Percentiles rank a stretch among this genome's conserved stretches.
Evolutionary conservation across 2,113 vertebrate genomes (phyloP).

Genomic region (Rhizomys pruinosus): DNA sequence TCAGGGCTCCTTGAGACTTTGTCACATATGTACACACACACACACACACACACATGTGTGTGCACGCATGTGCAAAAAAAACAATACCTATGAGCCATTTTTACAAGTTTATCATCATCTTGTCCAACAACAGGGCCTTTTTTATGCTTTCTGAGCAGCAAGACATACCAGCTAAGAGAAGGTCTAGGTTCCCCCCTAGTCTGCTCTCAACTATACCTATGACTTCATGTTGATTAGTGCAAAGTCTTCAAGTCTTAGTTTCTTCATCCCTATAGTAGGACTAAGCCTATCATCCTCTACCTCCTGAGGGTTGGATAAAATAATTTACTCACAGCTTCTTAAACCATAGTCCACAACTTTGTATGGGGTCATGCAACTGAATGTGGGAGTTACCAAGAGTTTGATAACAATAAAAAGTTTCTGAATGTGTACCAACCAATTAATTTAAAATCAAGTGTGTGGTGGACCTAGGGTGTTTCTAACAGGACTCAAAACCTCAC

Average conservation of each 20-base stretch:
- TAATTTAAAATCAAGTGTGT: not conserved
- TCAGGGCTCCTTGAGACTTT: not conserved
- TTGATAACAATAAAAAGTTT: not conserved
- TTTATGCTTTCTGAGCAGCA: not conserved
- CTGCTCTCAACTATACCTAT: not conserved
- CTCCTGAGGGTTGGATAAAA: not conserved
- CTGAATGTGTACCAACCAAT: not conserved
- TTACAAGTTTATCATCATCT: not conserved
- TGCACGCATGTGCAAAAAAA: not conserved
- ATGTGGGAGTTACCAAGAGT: not conserved
- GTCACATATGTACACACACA: not conserved
- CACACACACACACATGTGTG: not conserved
- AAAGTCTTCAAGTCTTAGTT: not conserved
- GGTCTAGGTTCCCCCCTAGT: not conserved
- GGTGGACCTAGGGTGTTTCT: not conserved
- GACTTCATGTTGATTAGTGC: not conserved
- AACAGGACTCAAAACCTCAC: no score
- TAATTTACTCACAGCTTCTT: not conserved
- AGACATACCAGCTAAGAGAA: not conserved
- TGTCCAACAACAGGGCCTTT: accelerated
- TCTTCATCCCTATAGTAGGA: not conserved
- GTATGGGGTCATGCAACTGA: not conserved
- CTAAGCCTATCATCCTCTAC: not conserved
- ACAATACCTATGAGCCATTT: not conserved
- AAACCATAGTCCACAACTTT: not conserved